Conservation (phyloP, 2,797 vertebrate species). For the Geotria australis region DNA sequence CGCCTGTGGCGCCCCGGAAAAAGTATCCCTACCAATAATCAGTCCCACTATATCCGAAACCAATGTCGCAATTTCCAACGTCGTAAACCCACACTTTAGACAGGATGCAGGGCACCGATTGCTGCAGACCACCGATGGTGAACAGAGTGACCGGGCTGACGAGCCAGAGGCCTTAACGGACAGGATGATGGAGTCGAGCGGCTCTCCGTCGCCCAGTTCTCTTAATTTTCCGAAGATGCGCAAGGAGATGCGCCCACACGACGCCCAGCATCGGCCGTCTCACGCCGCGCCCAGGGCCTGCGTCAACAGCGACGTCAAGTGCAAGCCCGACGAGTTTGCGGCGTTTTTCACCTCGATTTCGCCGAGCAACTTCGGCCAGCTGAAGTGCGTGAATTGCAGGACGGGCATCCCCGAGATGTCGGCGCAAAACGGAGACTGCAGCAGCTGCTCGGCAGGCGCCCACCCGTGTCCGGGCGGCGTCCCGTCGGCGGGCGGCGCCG, state of each 20-base stretch:
- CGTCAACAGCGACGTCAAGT: no score
- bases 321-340: not conserved
- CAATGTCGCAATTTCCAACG: slow-evolving; percentile 66
- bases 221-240: not conserved
- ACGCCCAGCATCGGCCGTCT: not conserved
- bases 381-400: not conserved
- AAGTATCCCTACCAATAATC: slow-evolving; percentile 76
- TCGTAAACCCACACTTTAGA: slow-evolving; percentile 33
- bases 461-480: no score
- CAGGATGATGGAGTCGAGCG: slow-evolving; percentile 13
- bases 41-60: slow-evolving; percentile 24
- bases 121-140: not conserved
- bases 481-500: no score
- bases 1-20: slow-evolving; percentile 61
- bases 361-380: not conserved
- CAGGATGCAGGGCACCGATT: slow-evolving; percentile 9
- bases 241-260: not conserved
- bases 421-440: not conserved
- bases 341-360: not conserved
- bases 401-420: not conserved
- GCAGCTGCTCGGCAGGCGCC: no score
- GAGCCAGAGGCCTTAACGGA: slow-evolving; percentile 15
- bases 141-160: slow-evolving; percentile 16
- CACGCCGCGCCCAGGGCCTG: not conserved
- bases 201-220: slow-evolving; percentile 6